phyloP scores from a whole-genome alignment of 2,113 vertebrate species.

The Craseonycteris thonglongyai region DNA sequence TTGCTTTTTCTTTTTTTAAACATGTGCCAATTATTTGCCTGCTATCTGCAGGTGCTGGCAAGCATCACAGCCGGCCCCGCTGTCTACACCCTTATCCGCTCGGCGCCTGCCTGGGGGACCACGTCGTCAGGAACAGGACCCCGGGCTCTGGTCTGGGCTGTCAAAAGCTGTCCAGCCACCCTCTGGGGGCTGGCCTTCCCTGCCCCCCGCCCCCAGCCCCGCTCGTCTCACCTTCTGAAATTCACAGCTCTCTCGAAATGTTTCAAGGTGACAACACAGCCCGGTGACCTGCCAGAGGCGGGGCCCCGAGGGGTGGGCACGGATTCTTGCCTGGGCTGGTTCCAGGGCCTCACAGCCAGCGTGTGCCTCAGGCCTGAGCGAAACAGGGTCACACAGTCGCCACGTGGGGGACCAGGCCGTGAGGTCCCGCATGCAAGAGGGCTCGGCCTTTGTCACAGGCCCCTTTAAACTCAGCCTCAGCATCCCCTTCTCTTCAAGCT shows the following conservation, averaged over 20 bases:
- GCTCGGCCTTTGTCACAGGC: background rate
- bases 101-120: slow-evolving; percentile 85
- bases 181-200: slow-evolving; percentile 36
- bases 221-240: slow-evolving; percentile 47
- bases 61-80: slow-evolving; percentile 79
- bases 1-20: slow-evolving; percentile 75
- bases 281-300: slow-evolving; percentile 43
- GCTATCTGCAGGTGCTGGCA: slow-evolving; percentile 88
- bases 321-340: background rate
- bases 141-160: slow-evolving; percentile 79
- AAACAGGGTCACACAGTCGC: background rate
- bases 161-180: slow-evolving; percentile 77
- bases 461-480: background rate
- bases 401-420: background rate
- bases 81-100: slow-evolving; percentile 86
- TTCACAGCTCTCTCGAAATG: slow-evolving; percentile 45
- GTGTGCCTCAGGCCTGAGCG: background rate
- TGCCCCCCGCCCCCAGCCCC: slow-evolving; percentile 24
- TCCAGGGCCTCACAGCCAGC: slow-evolving; percentile 22
- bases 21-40: slow-evolving; percentile 84
- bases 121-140: slow-evolving; percentile 73
- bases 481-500: background rate
- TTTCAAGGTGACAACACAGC: slow-evolving; percentile 67
- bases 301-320: background rate
- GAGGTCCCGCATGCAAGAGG: background rate